Evolutionary conservation across 2,113 vertebrate species (phyloP).

Genomic region (Tonatia bakeri): DNA sequence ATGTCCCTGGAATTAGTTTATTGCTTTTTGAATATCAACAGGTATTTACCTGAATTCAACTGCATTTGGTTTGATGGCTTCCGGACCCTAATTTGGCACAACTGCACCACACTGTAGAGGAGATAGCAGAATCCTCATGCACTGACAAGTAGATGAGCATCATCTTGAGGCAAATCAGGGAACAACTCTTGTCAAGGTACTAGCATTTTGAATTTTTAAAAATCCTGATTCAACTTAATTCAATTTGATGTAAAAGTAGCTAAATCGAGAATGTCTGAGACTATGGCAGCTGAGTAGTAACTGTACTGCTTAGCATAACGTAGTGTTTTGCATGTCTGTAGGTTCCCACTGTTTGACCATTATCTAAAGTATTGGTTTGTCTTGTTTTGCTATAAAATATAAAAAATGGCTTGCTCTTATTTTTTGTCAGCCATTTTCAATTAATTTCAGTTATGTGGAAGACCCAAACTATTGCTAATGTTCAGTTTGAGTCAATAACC

Average conservation of each 20-base stretch:
- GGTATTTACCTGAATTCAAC: conserved; percentile 31
- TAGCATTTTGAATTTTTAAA: neutral
- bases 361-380: neutral
- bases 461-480: neutral
- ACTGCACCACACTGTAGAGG: neutral
- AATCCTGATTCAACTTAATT: neutral
- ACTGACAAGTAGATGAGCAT: neutral
- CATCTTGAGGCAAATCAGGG: neutral
- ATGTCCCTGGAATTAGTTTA: conserved; percentile 34
- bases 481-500: neutral
- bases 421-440: neutral
- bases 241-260: neutral
- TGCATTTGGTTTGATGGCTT: conserved; percentile 40
- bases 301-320: neutral
- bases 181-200: neutral
- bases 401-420: neutral
- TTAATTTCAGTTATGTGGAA: neutral
- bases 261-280: neutral
- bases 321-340: neutral
- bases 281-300: neutral
- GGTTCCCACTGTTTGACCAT: neutral
- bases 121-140: neutral
- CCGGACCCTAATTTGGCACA: neutral
- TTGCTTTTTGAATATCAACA: conserved; percentile 45
- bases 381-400: conserved; percentile 21